Evolutionary conservation across 2,113 vertebrate species (phyloP).

Genomic region (Pipa parva): DNA sequence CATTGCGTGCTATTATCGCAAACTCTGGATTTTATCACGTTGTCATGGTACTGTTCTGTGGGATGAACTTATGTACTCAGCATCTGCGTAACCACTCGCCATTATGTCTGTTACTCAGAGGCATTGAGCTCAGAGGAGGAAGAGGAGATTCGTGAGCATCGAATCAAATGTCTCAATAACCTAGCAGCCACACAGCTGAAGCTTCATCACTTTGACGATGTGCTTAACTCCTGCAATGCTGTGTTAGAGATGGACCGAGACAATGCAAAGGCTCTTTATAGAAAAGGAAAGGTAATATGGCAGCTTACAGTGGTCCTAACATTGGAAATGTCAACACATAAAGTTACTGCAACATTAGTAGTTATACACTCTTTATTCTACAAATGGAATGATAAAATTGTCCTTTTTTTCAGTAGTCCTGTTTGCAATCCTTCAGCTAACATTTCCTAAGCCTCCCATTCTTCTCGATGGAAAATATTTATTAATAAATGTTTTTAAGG

Average conservation of each 20-base stretch:
- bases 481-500: too few relatives aligned
- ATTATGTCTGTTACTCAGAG: slow-evolving; percentile 35
- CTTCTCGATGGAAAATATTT: too few relatives aligned
- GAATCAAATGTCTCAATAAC: slow-evolving; percentile 82
- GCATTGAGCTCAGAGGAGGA: slow-evolving; percentile 53
- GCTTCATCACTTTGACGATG: slow-evolving; percentile 62
- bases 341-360: too few relatives aligned
- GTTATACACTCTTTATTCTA: too few relatives aligned
- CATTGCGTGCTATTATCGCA: slow-evolving; percentile 5
- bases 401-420: too few relatives aligned
- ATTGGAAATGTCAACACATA: too few relatives aligned
- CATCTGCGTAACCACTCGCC: slow-evolving; percentile 47
- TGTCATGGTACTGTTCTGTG: slow-evolving; percentile 7
- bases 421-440: too few relatives aligned
- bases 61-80: slow-evolving; percentile 1
- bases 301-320: too few relatives aligned
- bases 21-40: background rate
- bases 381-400: too few relatives aligned
- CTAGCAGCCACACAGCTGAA: slow-evolving; percentile 70
- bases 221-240: slow-evolving; percentile 65
- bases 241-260: slow-evolving; percentile 64
- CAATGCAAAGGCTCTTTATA: slow-evolving; percentile 73
- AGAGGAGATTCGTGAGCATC: slow-evolving; percentile 68
- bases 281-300: slow-evolving; percentile 71
- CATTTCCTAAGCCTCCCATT: too few relatives aligned